These are phyloP conservation scores for Protaetia brevitarsis DNA, from an alignment of 1,140 invertebrate genomes.

Conservation along the genomic window DNA sequence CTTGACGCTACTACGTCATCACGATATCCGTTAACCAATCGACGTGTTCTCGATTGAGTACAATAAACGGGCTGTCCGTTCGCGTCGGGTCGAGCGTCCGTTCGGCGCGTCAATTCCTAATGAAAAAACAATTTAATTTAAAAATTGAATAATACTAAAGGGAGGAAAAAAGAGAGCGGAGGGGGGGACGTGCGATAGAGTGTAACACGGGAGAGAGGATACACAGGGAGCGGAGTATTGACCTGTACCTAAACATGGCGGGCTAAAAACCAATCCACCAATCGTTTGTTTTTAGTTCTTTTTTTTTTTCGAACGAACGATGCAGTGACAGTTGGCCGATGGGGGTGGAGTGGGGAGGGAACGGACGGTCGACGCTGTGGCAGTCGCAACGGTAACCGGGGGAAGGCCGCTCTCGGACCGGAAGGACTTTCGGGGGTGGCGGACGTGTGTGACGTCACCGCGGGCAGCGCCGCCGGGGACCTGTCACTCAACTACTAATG, in stretches of 20 bases:
- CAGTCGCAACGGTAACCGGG: background rate
- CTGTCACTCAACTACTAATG: constrained; percentile 45
- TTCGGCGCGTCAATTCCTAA: constrained; percentile 14
- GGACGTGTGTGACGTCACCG: constrained; percentile 25
- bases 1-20: too few relatives aligned
- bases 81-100: too few relatives aligned
- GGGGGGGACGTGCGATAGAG: background rate
- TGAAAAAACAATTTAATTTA: constrained; percentile 24
- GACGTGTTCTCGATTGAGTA: too few relatives aligned
- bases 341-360: constrained; percentile 21
- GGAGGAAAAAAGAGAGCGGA: background rate
- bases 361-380: constrained; percentile 20
- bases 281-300: constrained; percentile 47
- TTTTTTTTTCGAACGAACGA: constrained; percentile 41
- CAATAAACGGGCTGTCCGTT: too few relatives aligned
- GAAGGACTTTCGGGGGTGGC: constrained; percentile 18
- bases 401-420: background rate
- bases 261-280: constrained; percentile 47
- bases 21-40: too few relatives aligned
- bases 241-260: constrained; percentile 42
- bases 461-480: constrained; percentile 32
- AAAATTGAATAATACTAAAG: constrained; percentile 22
- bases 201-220: background rate
- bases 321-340: constrained; percentile 43
- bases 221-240: constrained; percentile 34